Percentiles rank a stretch among this genome's conserved stretches.
Evolutionary conservation across 2,888 invertebrate species (phyloP).

Genomic region (Hartigia nigra): DNA sequence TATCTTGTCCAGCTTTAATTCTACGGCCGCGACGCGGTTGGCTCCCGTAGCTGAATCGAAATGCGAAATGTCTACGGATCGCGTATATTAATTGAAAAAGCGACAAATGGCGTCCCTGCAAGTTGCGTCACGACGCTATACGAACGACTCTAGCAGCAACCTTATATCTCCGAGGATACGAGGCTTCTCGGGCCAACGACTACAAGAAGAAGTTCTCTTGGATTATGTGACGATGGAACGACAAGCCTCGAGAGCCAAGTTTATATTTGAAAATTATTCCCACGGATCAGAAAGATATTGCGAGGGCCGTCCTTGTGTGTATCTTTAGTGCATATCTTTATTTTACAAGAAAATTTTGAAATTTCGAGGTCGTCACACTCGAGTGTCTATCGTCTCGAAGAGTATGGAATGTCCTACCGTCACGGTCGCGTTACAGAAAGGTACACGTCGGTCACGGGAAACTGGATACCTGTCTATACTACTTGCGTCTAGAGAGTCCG

Average conservation of each 20-base stretch:
- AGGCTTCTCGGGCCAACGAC: background rate
- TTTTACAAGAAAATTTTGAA: background rate
- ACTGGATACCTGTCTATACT: background rate
- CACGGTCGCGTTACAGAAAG: background rate
- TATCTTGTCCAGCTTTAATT: background rate
- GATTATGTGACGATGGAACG: conserved; percentile 33
- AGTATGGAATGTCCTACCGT: background rate
- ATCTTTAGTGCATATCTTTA: background rate
- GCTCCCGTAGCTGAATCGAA: background rate
- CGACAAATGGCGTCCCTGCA: background rate
- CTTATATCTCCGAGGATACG: conserved; percentile 2
- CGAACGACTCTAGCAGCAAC: background rate
- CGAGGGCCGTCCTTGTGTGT: background rate
- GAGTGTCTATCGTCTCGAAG: background rate
- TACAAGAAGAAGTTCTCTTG: background rate
- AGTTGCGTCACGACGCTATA: background rate
- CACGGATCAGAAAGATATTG: conserved; percentile 16
- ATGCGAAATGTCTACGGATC: background rate
- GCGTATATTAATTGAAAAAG: background rate
- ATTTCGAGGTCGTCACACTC: background rate
- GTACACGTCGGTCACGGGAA: background rate
- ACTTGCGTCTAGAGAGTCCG: background rate
- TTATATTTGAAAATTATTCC: conserved; percentile 42
- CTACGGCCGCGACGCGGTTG: background rate
- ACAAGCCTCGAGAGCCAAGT: conserved; percentile 40